Evolutionary conservation across 1,140 invertebrate genomes (phyloP).

Genomic region (Zaprionus ghesquierei): DNA sequence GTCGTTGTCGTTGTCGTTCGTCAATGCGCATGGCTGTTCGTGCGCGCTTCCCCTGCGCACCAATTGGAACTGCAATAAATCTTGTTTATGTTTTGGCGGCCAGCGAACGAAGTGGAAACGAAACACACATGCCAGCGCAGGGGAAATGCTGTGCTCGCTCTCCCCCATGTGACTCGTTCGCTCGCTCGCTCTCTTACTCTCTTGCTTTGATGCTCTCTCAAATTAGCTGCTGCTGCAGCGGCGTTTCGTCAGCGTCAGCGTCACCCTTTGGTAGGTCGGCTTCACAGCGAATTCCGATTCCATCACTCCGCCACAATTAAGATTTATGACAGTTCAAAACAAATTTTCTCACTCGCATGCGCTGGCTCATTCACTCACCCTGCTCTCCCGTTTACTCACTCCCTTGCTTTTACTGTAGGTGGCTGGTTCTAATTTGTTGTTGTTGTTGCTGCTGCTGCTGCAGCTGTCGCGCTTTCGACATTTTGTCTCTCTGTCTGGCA

Average conservation of each 20-base stretch:
- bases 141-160: conserved; percentile 35
- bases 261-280: conserved; percentile 36
- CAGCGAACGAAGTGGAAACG: conserved; percentile 55
- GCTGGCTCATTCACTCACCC: conserved; percentile 46
- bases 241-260: conserved; percentile 1
- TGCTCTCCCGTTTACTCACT: background rate
- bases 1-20: too few species aligned
- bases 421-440: conserved; percentile 64
- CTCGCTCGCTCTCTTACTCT: background rate
- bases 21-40: conserved; percentile 33
- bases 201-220: conserved; percentile 22
- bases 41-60: conserved; percentile 52
- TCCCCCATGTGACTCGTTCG: background rate
- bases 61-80: conserved; percentile 57
- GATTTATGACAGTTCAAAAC: conserved; percentile 81
- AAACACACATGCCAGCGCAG: conserved; percentile 50
- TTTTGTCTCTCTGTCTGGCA: conserved; percentile 63
- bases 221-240: conserved; percentile 40
- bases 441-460: conserved; percentile 41
- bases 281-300: conserved; percentile 56
- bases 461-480: conserved; percentile 62
- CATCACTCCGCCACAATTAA: conserved; percentile 77
- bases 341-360: conserved; percentile 74
- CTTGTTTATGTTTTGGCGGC: conserved; percentile 70
- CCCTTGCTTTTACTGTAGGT: conserved; percentile 21